Percentiles rank a stretch among this genome's conserved stretches.
Evolutionary conservation across 2,888 invertebrate genomes (phyloP).

Genomic region (Acanthopleura granulata): DNA sequence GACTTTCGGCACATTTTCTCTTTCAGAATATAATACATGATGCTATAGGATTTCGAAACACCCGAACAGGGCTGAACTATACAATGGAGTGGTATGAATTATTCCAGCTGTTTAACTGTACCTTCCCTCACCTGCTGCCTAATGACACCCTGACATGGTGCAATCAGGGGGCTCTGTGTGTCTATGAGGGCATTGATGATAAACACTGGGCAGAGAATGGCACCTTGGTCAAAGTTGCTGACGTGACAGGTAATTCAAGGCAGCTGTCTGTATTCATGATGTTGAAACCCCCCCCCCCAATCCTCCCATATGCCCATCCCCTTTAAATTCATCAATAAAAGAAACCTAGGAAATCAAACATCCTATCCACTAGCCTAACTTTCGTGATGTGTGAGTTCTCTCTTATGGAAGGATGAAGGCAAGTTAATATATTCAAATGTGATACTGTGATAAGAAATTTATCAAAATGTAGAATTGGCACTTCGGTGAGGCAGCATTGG

Average conservation of each 20-base stretch:
- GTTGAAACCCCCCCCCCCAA: no score
- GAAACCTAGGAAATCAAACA: no score
- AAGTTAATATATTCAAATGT: no score
- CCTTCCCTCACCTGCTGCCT: conserved; percentile 57
- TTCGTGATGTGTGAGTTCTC: no score
- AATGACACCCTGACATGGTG: conserved; percentile 57
- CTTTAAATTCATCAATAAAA: no score
- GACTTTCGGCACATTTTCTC: not conserved
- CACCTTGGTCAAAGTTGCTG: conserved; percentile 53
- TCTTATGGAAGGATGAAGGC: no score
- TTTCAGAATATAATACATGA: conserved; percentile 63
- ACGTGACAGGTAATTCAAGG: conserved; percentile 44
- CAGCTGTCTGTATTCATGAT: not conserved
- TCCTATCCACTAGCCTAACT: no score
- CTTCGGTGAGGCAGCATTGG: no score
- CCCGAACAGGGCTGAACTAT: conserved; percentile 54
- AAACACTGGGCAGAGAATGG: conserved; percentile 59
- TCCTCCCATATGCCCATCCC: no score
- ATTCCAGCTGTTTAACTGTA: conserved; percentile 63
- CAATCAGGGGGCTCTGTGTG: conserved; percentile 63
- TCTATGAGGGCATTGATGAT: conserved; percentile 58
- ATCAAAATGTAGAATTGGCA: no score
- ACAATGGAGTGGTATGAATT: conserved; percentile 66
- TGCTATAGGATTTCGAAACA: conserved; percentile 58
- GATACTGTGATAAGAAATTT: no score